A percentile compares a stretch with the other conserved stretches of the same genome.
These are phyloP conservation scores for Nipponacmea schrenckii DNA, from an alignment of 2,888 invertebrate species.

Conservation along the genomic window DNA sequence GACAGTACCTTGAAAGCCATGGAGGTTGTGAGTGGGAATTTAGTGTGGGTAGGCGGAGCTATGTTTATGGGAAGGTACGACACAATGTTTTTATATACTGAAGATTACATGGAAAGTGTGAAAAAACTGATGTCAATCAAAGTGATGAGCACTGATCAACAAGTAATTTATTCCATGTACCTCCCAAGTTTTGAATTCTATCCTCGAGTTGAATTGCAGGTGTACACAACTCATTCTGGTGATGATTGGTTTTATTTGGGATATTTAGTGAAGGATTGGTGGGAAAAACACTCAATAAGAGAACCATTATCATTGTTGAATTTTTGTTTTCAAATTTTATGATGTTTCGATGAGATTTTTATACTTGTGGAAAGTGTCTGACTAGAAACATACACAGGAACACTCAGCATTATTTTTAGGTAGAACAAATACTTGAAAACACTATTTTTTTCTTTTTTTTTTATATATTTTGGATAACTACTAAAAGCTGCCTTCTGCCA, in stretches of 20 bases:
- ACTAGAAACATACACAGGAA: too few species aligned
- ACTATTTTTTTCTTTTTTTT: too few species aligned
- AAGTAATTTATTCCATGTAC: slow-evolving; percentile 53
- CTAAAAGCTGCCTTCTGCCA: too few species aligned
- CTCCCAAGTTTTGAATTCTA: slow-evolving; percentile 29
- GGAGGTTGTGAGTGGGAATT: slow-evolving; percentile 42
- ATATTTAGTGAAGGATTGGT: slow-evolving; percentile 42
- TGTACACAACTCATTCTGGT: slow-evolving; percentile 35
- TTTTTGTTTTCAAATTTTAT: too few species aligned
- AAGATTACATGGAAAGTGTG: slow-evolving; percentile 46
- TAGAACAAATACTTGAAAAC: too few species aligned
- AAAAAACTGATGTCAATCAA: slow-evolving; percentile 39
- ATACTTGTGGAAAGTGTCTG: too few species aligned
- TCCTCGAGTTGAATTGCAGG: slow-evolving; percentile 40
- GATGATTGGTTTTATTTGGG: slow-evolving; percentile 53
- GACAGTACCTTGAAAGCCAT: slow-evolving; percentile 27
- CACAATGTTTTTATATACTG: slow-evolving; percentile 42
- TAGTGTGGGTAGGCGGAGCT: slow-evolving; percentile 56
- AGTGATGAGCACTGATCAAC: slow-evolving; percentile 57
- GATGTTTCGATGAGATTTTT: too few species aligned
- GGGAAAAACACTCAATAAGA: slow-evolving; percentile 20
- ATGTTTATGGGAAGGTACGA: slow-evolving; percentile 50
- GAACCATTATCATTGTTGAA: too few species aligned
- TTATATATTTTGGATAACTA: too few species aligned
- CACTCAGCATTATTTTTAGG: too few species aligned